These are phyloP conservation scores for Drosophila yooni DNA, from an alignment of 2,888 invertebrate genomes.

Conservation along the genomic window DNA sequence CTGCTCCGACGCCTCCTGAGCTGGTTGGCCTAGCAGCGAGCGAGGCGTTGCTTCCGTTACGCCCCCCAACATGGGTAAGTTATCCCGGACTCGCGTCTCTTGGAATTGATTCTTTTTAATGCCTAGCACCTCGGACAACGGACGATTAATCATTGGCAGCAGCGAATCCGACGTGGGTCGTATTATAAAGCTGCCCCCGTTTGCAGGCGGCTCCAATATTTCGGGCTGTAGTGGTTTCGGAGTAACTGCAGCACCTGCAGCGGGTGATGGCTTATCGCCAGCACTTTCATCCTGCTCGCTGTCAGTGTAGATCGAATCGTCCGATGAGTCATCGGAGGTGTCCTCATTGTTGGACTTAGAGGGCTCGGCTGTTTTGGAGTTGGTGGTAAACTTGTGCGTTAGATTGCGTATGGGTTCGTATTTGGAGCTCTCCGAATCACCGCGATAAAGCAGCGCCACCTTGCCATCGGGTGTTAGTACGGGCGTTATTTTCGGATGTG, in stretches of 20 bases:
- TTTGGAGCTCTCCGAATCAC: constrained; percentile 85
- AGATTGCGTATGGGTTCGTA: constrained; percentile 85
- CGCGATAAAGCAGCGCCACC: constrained; percentile 85
- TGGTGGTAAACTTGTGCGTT: constrained; percentile 83
- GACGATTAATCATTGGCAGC: constrained; percentile 85
- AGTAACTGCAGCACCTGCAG: constrained; percentile 33
- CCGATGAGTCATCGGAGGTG: constrained; percentile 69
- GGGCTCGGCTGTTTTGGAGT: constrained; percentile 52
- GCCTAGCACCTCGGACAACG: constrained; percentile 85
- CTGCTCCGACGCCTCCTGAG: constrained; percentile 25
- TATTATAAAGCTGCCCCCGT: constrained; percentile 75
- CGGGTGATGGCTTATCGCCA: constrained; percentile 41
- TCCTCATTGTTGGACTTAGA: constrained; percentile 35
- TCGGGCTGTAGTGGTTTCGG: constrained; percentile 56
- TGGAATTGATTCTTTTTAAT: constrained; percentile 85
- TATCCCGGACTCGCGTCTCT: constrained; percentile 84
- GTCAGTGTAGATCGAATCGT: constrained; percentile 73
- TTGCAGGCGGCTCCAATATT: constrained; percentile 63
- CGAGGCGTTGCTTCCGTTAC: constrained; percentile 67
- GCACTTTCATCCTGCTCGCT: constrained; percentile 61
- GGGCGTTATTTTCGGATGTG: constrained; percentile 85
- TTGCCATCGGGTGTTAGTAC: constrained; percentile 86
- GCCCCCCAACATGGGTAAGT: constrained; percentile 65
- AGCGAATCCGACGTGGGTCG: constrained; percentile 82
- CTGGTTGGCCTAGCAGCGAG: constrained; percentile 52